A percentile compares a stretch with the other conserved stretches of the same genome.
Evolutionary conservation across 92 coral and sea anemone species (phyloP).

Genomic region (Diadumene lineata): DNA sequence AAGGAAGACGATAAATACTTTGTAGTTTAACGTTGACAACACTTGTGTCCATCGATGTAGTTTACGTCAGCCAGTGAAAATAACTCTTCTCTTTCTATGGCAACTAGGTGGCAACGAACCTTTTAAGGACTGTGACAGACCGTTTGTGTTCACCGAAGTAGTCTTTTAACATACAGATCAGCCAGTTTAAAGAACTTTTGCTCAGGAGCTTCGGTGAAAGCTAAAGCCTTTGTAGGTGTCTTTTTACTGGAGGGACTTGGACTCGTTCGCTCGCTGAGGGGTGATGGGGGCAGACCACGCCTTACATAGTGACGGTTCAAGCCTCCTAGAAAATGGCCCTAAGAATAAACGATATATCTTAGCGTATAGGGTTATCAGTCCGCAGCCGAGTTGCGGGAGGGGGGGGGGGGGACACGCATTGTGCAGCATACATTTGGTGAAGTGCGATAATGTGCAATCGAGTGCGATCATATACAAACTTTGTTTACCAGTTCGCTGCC

Average conservation of each 20-base stretch:
- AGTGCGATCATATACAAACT: no score
- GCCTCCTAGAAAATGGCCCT: slow-evolving; percentile 93
- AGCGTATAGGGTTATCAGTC: no score
- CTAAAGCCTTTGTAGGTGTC: slow-evolving; percentile 70
- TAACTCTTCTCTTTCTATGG: no score
- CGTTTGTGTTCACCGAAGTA: slow-evolving; percentile 47
- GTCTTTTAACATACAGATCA: slow-evolving; percentile 75
- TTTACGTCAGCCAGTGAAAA: no score
- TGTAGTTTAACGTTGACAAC: no score
- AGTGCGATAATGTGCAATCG: no score
- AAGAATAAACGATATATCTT: not conserved
- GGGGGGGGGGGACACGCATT: no score
- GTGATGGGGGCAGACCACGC: slow-evolving; percentile 92
- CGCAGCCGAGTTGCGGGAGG: no score
- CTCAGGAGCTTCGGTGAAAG: slow-evolving; percentile 76
- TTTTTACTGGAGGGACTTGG: slow-evolving; percentile 61
- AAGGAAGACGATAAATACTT: no score
- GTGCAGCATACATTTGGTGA: no score
- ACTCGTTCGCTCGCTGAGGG: slow-evolving; percentile 69
- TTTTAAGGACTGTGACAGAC: not conserved
- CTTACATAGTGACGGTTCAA: slow-evolving; percentile 84
- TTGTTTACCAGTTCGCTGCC: slow-evolving; percentile 90
- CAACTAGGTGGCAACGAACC: not conserved
- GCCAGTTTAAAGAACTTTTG: slow-evolving; percentile 90
- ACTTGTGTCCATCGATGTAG: no score